Percentiles rank a stretch among this genome's conserved stretches.
These are phyloP conservation scores for Ficedula albicollis DNA, from an alignment of 2,797 vertebrate genomes.

Conservation along the genomic window DNA sequence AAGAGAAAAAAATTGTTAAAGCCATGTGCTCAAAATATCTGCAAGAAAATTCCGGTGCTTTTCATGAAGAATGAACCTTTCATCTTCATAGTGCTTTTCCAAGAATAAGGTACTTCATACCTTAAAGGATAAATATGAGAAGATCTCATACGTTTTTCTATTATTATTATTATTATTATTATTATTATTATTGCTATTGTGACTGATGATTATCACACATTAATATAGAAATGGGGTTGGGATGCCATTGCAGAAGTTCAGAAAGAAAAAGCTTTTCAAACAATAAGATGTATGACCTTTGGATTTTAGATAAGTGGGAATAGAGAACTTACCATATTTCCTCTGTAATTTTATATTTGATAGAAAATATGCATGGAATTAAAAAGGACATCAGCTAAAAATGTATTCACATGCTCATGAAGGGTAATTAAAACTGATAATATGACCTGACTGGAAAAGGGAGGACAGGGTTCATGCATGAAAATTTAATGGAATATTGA, in stretches of 20 bases:
- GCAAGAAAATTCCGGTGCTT: not conserved
- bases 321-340: not conserved
- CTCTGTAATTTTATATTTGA: not conserved
- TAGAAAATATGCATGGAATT: slow-evolving; percentile 2
- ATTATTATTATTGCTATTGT: not conserved
- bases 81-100: not conserved
- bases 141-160: not conserved
- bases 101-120: not conserved
- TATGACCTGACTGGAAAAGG: not conserved
- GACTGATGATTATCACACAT: not conserved
- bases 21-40: not conserved
- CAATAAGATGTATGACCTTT: not conserved
- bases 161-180: not conserved
- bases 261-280: not conserved
- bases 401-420: not conserved
- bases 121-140: not conserved
- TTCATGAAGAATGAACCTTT: not conserved
- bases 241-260: not conserved
- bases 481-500: slow-evolving; percentile 7
- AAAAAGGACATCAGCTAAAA: not conserved
- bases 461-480: not conserved
- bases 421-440: slow-evolving; percentile 9
- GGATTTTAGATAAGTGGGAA: not conserved
- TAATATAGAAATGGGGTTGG: not conserved
- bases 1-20: not conserved